phyloP scores from a whole-genome alignment of 2,888 invertebrate genomes.

The Perizoma affinitatum region DNA sequence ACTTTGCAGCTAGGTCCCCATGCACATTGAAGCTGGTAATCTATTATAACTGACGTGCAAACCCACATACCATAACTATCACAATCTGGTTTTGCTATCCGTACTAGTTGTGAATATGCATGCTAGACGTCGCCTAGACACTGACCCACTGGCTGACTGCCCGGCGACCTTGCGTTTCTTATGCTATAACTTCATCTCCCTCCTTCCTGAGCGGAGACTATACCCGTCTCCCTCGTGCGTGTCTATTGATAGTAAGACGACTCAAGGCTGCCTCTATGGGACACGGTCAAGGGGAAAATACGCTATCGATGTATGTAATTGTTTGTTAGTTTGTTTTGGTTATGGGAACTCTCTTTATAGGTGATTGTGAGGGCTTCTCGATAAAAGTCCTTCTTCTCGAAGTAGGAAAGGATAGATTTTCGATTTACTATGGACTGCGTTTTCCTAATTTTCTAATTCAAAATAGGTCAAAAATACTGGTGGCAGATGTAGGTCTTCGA shows the following conservation, averaged over 20 bases:
- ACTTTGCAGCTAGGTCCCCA: too few species aligned
- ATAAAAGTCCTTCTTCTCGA: too few species aligned
- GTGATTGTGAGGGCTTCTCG: too few species aligned
- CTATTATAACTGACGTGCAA: background rate
- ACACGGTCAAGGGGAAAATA: constrained; percentile 39
- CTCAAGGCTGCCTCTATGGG: constrained; percentile 53
- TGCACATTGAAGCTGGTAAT: too few species aligned
- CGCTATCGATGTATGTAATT: constrained; percentile 12
- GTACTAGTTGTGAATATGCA: constrained; percentile 67
- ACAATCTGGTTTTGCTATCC: constrained; percentile 48
- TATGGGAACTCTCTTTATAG: too few species aligned
- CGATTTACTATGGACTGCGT: too few species aligned
- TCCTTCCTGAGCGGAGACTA: constrained; percentile 48
- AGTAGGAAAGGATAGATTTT: too few species aligned
- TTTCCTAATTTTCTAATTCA: too few species aligned
- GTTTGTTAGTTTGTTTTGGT: constrained; percentile 5
- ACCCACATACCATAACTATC: constrained; percentile 16
- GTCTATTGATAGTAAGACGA: constrained; percentile 74
- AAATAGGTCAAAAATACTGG: too few species aligned
- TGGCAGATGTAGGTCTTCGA: too few species aligned
- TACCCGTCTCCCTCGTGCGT: constrained; percentile 58
- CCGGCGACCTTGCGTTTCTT: constrained; percentile 81
- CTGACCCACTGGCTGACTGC: constrained; percentile 82
- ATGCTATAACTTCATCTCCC: constrained; percentile 71
- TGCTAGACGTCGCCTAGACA: constrained; percentile 81